A percentile compares a stretch with the other conserved stretches of the same genome.
These are phyloP conservation scores for Hycleus cichorii DNA, from an alignment of 1,140 invertebrate species.

Conservation along the genomic window DNA sequence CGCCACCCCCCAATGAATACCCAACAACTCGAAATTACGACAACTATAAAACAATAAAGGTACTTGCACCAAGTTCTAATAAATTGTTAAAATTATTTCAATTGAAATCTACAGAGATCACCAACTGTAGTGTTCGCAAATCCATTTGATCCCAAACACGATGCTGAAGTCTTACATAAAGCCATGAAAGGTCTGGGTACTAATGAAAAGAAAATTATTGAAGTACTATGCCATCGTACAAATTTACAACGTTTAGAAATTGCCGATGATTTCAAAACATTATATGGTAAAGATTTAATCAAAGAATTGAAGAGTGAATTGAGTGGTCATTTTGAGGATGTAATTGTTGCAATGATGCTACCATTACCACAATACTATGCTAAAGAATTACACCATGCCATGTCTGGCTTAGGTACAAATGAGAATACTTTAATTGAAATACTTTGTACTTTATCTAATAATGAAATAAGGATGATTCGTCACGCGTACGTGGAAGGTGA, in stretches of 20 bases:
- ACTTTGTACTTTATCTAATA: conserved; percentile 79
- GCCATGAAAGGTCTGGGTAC: conserved; percentile 81
- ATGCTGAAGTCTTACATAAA: conserved; percentile 67
- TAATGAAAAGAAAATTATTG: conserved; percentile 75
- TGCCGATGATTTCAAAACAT: conserved; percentile 66
- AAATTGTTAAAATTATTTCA: too few relatives aligned
- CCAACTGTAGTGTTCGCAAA: conserved; percentile 58
- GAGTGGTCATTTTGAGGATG: conserved; percentile 83
- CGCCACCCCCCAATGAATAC: conserved; percentile 1
- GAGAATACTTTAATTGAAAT: conserved; percentile 87
- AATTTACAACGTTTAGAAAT: conserved; percentile 69
- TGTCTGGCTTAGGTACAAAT: conserved; percentile 74
- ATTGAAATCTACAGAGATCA: conserved; percentile 45
- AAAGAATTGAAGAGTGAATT: conserved; percentile 86
- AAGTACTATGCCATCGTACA: conserved; percentile 59
- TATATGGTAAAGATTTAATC: conserved; percentile 84
- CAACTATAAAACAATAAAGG: too few relatives aligned
- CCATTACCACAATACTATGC: conserved; percentile 83
- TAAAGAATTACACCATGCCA: conserved; percentile 77
- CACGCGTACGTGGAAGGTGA: conserved; percentile 74
- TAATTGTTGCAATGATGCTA: conserved; percentile 81
- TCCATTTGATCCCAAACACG: conserved; percentile 61
- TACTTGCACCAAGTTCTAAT: too few relatives aligned
- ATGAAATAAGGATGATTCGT: conserved; percentile 75
- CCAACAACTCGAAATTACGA: too few relatives aligned